Evolutionary conservation across 2,888 invertebrate species (phyloP), one percentile per base, ranked within the genome.

Genomic region (Monoplex corrugatus): DNA sequence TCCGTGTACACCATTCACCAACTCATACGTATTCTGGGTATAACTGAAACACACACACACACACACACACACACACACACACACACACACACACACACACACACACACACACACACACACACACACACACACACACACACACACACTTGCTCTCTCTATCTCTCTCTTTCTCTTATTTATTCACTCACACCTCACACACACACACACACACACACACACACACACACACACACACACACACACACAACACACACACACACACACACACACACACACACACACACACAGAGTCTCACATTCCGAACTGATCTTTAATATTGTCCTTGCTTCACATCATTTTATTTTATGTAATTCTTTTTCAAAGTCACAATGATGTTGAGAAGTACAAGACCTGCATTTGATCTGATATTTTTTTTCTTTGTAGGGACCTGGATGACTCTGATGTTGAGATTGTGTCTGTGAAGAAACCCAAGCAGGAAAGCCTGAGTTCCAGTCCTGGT

Each of bases 401-500:
- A 57, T 28, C 16, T 57, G 57, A 2, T 28, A 57, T 57, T 57
- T 40, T 80, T 80, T 6, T 0, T 23, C 2, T 80, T 23, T 40
- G 40, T 68, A 82, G 78, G 28, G 80, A 89, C 13, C 89, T 86
- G 38, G 90, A 90, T 80, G 91, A 90, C 83, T 87, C 88, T 28
- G 92, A 92, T 87, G 87, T 92, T 28, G 89, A 91, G 87, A 89
- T 91, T 40, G 38, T 91, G 32, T 88, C 90, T 40, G 91, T 92
- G 82, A 92, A 92, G 84, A 91, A 90, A 82, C 90, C 92, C 16
- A 91, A 80, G 57, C 78, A 90, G 28, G 90, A 90, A 72, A 87
- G 86, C 19, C 75, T 85, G 45, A 43, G 63, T 32, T 50, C 85
- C 28, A 80, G 78, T 80, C 43, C 78, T 43, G 86, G 83, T 32